Evolutionary conservation across 1,140 invertebrate genomes (phyloP), one percentile per base, ranked within the genome.

Genomic region (Apolygus lucorum): DNA sequence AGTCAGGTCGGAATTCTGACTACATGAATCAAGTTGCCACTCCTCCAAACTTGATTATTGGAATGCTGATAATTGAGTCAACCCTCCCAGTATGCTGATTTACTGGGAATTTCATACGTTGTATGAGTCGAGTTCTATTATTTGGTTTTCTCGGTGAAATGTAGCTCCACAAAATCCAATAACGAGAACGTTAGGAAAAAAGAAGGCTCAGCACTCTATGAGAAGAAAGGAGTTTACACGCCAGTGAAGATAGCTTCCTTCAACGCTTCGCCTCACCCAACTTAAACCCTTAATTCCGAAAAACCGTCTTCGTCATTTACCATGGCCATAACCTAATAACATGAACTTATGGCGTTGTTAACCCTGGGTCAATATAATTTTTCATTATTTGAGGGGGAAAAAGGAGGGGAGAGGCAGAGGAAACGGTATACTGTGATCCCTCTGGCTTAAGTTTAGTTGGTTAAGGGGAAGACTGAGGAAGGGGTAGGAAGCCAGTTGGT

Each of bases 241-340:
- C 22, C 54, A 59, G 11, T 24, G 54, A 59, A 24, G 54, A 59
- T 22, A 24, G 54, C 54, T 59, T 59, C 54, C 54, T 59, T 59
- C 4, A 42, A 42, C 34, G n/a, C n/a, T n/a, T n/a, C n/a, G n/a
- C 54, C 11, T 11, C 11, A 22, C 11, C 22, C 54, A 22, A 59
- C 13, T 24, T 59, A 59, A 59, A 59, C 54, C 54, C 54, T 59
- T 59, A 59, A 59, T 59, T 59, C 54, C 54, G 22, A 59, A 59
- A 59, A 59, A 59, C 22, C 54, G 54, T 59, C 54, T 59, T 59
- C 54, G 54, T 59, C 54, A 59, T 59, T 59, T 59, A 59, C 54
- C 11, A 24, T 21, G 54, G 54, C 54, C 54, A 59, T 59, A 59
- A 59, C 54, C 54, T 59, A 59, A 59, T 59, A 59, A 59, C 54